Evolutionary conservation across 1,140 invertebrate species (phyloP), one percentile per base, ranked within the genome.

Genomic region (Aphaenogaster rudis): DNA sequence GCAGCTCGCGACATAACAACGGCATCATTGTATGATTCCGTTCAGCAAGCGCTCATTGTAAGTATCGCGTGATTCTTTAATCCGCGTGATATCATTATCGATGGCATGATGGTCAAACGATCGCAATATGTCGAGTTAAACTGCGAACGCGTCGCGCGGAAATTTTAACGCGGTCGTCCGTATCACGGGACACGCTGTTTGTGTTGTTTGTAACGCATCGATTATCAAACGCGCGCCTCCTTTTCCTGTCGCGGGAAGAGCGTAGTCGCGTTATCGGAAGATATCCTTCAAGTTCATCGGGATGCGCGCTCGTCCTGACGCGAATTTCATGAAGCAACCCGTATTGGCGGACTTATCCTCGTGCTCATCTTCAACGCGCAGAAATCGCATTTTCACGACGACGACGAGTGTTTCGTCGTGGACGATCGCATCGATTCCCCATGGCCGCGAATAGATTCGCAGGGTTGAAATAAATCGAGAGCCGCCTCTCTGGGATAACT

Each of bases 391-490:
- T 87, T 74, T 71, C 54, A 45, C 21, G 9, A 15, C 33, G 17
- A 59, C 6, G 45, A 28, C 28, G 33, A 3, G 13, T n/a, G 36
- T 64, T 63, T 54, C 50, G n/a, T 28, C 48, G 13, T 13, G 36
- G 36, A 42, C 33, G 42, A 52, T 66, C 13, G 33, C 1, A 64
- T 72, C 42, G 21, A 72, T 67, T 42, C 5, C 9, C 2, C 21
- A 1, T 42, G 15, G 15, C 6, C 33, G 7, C 33, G 59, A 90
- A 81, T 90, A 77, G 74, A 90, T 69, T 36, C 50, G n/a, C 64
- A 33, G 57, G 69, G n/a, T 67, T 36, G 17, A 33, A 52, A 61
- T 52, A n/a, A 72, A 85, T 66, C 63, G 50, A 81, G 8, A 64
- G 48, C 39, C 33, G 21, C 21, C 17, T n/a, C 8, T 6, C 11